These are phyloP conservation scores for Dermatophagoides farinae DNA, from an alignment of 1,140 invertebrate species.

Conservation along the genomic window DNA sequence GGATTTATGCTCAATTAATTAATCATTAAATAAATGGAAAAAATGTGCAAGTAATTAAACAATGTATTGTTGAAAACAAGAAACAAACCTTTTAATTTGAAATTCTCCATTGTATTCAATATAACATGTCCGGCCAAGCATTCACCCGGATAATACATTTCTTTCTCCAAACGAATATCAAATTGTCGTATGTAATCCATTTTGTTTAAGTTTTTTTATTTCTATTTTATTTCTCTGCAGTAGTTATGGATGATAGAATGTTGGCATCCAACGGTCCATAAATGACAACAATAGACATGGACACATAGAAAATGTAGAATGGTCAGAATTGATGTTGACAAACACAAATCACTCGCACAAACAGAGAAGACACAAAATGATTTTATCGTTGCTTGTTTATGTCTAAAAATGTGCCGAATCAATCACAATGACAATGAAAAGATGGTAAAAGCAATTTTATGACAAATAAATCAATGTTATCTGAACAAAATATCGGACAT, in stretches of 20 bases:
- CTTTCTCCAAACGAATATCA: conserved; percentile 51
- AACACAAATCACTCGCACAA: too few species aligned
- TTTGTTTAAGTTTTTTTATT: background rate
- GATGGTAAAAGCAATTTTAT: too few species aligned
- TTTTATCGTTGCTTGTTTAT: too few species aligned
- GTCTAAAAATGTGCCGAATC: too few species aligned
- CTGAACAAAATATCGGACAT: too few species aligned
- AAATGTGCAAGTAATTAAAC: background rate
- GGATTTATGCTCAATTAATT: background rate
- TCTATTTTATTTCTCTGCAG: background rate
- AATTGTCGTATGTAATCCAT: conserved; percentile 62
- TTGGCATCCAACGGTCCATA: background rate
- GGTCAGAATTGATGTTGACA: too few species aligned
- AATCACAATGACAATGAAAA: too few species aligned
- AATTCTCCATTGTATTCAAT: conserved; percentile 50
- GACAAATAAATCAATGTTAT: too few species aligned
- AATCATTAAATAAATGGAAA: background rate
- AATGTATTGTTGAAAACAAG: background rate
- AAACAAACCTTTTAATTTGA: conserved; percentile 41
- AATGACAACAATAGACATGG: background rate
- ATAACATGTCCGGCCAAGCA: conserved; percentile 42
- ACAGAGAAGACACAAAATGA: too few species aligned
- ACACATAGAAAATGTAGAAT: background rate
- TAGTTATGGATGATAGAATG: background rate
- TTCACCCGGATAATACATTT: conserved; percentile 55